phyloP scores from a whole-genome alignment of 92 coral and sea anemone species.

The Pocillopora meandrina region DNA sequence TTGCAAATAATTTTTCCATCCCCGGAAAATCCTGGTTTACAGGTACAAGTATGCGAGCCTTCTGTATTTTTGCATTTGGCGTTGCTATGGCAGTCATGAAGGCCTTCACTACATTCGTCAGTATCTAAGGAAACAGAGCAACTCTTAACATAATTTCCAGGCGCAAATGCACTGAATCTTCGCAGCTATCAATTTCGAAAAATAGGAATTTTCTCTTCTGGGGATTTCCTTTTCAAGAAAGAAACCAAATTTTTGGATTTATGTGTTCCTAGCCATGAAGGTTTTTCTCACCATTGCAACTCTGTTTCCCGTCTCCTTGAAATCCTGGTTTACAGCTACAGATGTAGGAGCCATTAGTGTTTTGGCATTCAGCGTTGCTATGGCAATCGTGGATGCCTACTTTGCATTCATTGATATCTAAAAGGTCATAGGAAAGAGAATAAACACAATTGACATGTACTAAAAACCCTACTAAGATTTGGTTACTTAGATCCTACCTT shows the following conservation, averaged over 20 bases:
- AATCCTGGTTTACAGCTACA: constrained; percentile 1
- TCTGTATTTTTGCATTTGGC: not conserved
- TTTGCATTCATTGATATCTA: not conserved
- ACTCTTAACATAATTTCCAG: too few species aligned
- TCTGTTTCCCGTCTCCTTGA: too few species aligned
- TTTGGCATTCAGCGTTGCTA: not conserved
- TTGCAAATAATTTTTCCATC: too few species aligned
- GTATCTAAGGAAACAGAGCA: not conserved
- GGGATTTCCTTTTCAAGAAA: too few species aligned
- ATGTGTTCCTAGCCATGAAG: too few species aligned
- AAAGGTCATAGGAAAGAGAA: not conserved
- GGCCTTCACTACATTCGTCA: not conserved
- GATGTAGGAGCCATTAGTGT: not conserved
- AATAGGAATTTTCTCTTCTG: too few species aligned
- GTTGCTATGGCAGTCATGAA: not conserved
- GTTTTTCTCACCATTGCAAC: too few species aligned
- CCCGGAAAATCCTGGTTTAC: not conserved
- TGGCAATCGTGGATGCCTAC: not conserved
- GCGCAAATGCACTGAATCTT: too few species aligned
- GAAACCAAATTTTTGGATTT: too few species aligned
- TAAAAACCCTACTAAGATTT: not conserved
- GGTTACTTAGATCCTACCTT: not conserved
- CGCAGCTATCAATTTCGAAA: too few species aligned
- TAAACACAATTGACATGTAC: not conserved
- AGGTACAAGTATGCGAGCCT: constrained; percentile 2